These are phyloP conservation scores for Drosophila nikananu DNA, from an alignment of 1,140 invertebrate species.

Conservation along the genomic window DNA sequence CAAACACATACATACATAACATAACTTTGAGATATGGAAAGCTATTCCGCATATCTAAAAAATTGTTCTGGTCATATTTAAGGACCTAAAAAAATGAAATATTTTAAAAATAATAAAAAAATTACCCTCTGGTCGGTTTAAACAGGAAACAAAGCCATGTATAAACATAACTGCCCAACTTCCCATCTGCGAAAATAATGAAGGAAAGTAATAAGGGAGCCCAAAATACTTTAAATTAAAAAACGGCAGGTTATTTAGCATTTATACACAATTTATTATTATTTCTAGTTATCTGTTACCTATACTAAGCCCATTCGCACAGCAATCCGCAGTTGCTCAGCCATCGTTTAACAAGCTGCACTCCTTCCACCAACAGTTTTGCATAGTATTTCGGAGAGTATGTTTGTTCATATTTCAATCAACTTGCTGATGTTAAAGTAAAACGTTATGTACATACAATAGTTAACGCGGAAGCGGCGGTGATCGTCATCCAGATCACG, in stretches of 20 bases:
- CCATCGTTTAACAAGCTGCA: slow-evolving; percentile 53
- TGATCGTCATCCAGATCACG: slow-evolving; percentile 49
- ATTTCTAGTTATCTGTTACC: slow-evolving; percentile 54
- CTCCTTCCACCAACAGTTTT: slow-evolving; percentile 49
- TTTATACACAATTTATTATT: slow-evolving; percentile 60
- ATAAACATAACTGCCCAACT: not conserved
- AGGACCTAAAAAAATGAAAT: no score
- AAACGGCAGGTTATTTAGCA: slow-evolving; percentile 2
- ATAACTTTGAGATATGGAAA: no score
- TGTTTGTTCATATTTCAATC: slow-evolving; percentile 48
- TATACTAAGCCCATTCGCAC: slow-evolving; percentile 56
- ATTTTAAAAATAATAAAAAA: no score
- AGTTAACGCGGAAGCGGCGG: slow-evolving; percentile 65
- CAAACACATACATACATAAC: no score
- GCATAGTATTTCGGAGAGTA: slow-evolving; percentile 35
- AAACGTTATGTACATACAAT: slow-evolving; percentile 77
- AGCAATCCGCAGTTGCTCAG: slow-evolving; percentile 46
- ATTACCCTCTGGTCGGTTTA: not conserved
- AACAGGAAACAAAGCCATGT: not conserved
- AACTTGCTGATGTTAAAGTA: slow-evolving; percentile 60
- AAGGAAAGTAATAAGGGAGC: not conserved
- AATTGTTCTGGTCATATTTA: no score
- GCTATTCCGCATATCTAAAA: no score
- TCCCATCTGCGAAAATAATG: not conserved
- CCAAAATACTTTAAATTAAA: not conserved